Evolutionary conservation across 2,797 vertebrate genomes (phyloP).

Genomic region (Basileuterus tristriatus): DNA sequence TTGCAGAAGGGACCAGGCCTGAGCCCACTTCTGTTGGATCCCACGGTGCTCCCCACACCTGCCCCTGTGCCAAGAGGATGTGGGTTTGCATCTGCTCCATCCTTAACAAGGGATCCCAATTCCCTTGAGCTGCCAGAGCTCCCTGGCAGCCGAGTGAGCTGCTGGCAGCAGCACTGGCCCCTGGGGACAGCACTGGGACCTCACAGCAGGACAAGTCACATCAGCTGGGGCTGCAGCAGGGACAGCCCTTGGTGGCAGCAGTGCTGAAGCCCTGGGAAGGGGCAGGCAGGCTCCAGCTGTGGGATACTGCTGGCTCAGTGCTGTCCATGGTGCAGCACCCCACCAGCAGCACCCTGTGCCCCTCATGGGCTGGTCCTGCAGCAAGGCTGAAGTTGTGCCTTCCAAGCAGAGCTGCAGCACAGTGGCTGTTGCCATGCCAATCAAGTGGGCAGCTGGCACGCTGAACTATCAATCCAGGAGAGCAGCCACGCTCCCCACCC

Average conservation of each 20-base stretch:
- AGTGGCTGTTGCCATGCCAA: background rate
- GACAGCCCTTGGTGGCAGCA: background rate
- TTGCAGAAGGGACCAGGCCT: background rate
- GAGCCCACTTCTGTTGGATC: background rate
- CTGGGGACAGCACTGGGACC: rapidly evolving
- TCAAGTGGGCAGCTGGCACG: background rate
- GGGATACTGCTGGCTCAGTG: rapidly evolving
- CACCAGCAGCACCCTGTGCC: background rate
- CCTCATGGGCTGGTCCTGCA: background rate
- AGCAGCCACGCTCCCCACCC: background rate
- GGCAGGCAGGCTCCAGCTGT: rapidly evolving
- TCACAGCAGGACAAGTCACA: background rate
- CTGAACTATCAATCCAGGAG: background rate
- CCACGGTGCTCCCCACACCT: background rate
- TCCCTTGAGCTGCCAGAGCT: background rate
- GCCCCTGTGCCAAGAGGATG: background rate
- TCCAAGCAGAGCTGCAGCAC: background rate
- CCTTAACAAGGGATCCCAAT: background rate
- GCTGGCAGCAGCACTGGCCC: background rate
- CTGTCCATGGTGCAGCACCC: background rate
- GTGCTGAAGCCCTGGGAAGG: background rate
- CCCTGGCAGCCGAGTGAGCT: rapidly evolving
- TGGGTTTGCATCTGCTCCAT: background rate
- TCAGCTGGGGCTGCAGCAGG: background rate
- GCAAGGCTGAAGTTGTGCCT: background rate